A percentile compares a stretch with the other conserved stretches of the same genome.
Evolutionary conservation across 2,113 vertebrate species (phyloP).

Genomic region (Syrrhaptes paradoxus): DNA sequence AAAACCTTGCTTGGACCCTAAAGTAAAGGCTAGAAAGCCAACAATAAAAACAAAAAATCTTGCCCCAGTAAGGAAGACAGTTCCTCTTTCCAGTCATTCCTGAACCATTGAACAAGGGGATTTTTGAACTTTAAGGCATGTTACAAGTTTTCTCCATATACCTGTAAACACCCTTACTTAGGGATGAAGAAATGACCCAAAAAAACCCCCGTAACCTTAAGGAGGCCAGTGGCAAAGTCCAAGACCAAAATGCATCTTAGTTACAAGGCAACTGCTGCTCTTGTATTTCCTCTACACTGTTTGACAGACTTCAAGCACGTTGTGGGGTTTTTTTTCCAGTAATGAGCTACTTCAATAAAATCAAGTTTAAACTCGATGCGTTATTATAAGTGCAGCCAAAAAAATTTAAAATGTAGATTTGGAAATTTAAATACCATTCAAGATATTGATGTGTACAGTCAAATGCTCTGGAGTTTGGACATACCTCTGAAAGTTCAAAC

Average conservation of each 20-base stretch:
- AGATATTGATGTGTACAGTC: neutral
- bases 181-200: neutral
- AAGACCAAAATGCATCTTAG: neutral
- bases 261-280: neutral
- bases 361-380: neutral
- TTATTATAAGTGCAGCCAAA: neutral
- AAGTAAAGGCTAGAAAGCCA: neutral
- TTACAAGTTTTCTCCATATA: neutral
- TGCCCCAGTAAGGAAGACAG: neutral
- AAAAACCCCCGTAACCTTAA: neutral
- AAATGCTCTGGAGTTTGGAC: neutral
- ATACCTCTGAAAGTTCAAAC: neutral
- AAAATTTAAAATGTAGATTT: neutral
- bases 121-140: neutral
- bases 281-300: neutral
- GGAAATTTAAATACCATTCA: neutral
- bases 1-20: neutral
- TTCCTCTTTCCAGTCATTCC: neutral
- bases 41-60: neutral
- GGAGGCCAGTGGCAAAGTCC: neutral
- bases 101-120: neutral
- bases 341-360: neutral
- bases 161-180: neutral
- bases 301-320: rapidly evolving
- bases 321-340: neutral